phyloP scores from a whole-genome alignment of 2,797 vertebrate genomes.

The Decapterus maruadsi region DNA sequence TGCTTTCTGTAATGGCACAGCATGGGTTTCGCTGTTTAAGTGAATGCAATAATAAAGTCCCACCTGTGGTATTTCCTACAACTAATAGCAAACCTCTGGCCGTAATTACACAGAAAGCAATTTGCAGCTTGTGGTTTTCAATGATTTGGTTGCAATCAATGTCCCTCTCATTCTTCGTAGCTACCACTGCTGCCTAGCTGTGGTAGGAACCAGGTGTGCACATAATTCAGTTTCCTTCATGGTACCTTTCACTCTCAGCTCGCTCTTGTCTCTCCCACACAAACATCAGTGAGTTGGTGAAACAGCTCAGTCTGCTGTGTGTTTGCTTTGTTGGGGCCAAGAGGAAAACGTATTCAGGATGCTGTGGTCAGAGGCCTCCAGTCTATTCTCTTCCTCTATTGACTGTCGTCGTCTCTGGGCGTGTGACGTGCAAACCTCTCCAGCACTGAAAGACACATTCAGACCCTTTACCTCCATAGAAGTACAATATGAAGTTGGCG shows the following conservation, averaged over 20 bases:
- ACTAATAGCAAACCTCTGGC: background rate
- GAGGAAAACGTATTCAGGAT: conserved; percentile 79
- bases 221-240: conserved; percentile 20
- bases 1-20: background rate
- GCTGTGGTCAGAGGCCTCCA: conserved; percentile 81
- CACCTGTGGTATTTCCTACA: background rate
- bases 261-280: conserved; percentile 15
- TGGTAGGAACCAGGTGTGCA: conserved; percentile 59
- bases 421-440: background rate
- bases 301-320: conserved; percentile 14
- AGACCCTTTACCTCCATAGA: background rate
- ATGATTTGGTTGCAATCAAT: background rate
- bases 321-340: conserved; percentile 54
- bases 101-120: conserved; percentile 34
- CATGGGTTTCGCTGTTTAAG: background rate
- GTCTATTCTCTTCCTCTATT: conserved; percentile 82
- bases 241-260: conserved; percentile 17
- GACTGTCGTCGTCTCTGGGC: conserved; percentile 44
- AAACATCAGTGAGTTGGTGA: background rate
- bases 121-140: conserved; percentile 41
- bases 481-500: background rate
- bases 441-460: background rate
- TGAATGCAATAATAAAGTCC: background rate
- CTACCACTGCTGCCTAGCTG: background rate
- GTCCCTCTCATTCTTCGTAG: conserved; percentile 12